phyloP scores from a whole-genome alignment of 1,140 invertebrate species.

The Calycopis cecrops region DNA sequence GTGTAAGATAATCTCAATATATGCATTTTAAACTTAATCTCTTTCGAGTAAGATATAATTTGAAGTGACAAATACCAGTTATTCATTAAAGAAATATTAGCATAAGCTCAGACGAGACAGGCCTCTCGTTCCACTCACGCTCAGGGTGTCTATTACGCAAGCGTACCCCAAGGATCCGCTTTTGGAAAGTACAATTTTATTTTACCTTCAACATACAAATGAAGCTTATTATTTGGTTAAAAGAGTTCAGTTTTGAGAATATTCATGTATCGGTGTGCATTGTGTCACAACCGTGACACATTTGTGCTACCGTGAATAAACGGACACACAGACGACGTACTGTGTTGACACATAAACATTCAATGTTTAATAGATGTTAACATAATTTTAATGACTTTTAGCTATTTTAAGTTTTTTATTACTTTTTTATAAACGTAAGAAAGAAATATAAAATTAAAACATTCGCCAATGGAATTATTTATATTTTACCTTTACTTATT shows the following conservation, averaged over 20 bases:
- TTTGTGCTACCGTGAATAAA: constrained; percentile 64
- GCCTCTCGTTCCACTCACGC: constrained; percentile 53
- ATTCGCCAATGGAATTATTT: too few species aligned
- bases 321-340: constrained; percentile 52
- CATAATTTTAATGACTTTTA: too few species aligned
- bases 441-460: too few species aligned
- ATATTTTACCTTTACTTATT: too few species aligned
- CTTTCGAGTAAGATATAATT: background rate
- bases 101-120: constrained; percentile 42
- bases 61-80: constrained; percentile 9
- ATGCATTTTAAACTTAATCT: background rate
- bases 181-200: constrained; percentile 30
- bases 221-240: constrained; percentile 12
- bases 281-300: constrained; percentile 49
- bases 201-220: constrained; percentile 13
- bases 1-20: background rate
- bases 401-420: too few species aligned
- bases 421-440: too few species aligned
- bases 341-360: constrained; percentile 17
- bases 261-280: constrained; percentile 17
- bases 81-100: constrained; percentile 41
- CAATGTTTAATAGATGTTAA: constrained; percentile 8
- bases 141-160: constrained; percentile 50
- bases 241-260: constrained; percentile 10
- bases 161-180: constrained; percentile 42